phyloP scores from a whole-genome alignment of 1,140 invertebrate species.

The Hestina assimilis region DNA sequence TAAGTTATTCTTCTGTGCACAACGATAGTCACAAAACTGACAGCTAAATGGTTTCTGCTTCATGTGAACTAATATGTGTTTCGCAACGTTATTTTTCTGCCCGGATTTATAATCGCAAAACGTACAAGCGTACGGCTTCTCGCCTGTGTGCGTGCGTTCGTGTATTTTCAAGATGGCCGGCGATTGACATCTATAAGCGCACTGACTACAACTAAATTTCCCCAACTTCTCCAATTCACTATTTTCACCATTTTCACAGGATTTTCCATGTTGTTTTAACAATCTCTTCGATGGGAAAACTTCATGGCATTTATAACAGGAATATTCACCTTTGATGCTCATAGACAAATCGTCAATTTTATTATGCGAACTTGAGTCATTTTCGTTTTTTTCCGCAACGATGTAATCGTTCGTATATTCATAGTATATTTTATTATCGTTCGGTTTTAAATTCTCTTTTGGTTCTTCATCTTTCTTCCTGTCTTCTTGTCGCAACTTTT shows the following conservation, averaged over 20 bases:
- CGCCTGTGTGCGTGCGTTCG: slow-evolving; percentile 80
- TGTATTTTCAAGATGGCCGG: slow-evolving; percentile 84
- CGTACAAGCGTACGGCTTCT: slow-evolving; percentile 81
- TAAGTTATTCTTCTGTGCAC: slow-evolving; percentile 81
- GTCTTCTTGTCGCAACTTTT: slow-evolving; percentile 44
- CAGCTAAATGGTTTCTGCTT: slow-evolving; percentile 87
- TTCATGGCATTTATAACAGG: slow-evolving; percentile 62
- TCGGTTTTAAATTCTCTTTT: slow-evolving; percentile 64
- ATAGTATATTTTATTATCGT: slow-evolving; percentile 58
- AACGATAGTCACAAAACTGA: slow-evolving; percentile 84
- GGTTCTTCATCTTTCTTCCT: slow-evolving; percentile 50
- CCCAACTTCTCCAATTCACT: slow-evolving; percentile 51
- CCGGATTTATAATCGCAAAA: slow-evolving; percentile 88
- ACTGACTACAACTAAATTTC: slow-evolving; percentile 68
- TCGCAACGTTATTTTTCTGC: slow-evolving; percentile 86
- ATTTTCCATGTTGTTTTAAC: slow-evolving; percentile 61
- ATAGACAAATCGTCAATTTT: slow-evolving; percentile 51
- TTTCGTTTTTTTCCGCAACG: slow-evolving; percentile 49
- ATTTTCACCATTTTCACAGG: slow-evolving; percentile 44
- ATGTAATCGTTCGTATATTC: slow-evolving; percentile 32
- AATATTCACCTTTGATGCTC: slow-evolving; percentile 64
- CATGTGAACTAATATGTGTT: slow-evolving; percentile 86
- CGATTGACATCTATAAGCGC: slow-evolving; percentile 70
- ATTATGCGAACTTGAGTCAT: slow-evolving; percentile 42
- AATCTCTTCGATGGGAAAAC: slow-evolving; percentile 59